Evolutionary conservation across 2,113 vertebrate genomes (phyloP).

Genomic region (Petrocephalus zakoni): DNA sequence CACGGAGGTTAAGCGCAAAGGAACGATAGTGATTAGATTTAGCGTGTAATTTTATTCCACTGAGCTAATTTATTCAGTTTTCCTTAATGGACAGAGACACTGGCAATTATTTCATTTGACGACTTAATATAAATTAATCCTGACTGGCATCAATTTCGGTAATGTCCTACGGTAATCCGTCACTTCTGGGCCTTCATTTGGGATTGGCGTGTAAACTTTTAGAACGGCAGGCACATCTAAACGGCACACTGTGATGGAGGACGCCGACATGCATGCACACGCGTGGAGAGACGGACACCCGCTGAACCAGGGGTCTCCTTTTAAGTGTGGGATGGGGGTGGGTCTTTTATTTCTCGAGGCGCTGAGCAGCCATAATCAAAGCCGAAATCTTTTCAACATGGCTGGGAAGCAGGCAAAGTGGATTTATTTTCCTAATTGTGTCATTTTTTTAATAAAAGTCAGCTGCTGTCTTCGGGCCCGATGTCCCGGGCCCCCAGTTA

Average conservation of each 20-base stretch:
- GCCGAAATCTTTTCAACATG: neutral
- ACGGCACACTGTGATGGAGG: neutral
- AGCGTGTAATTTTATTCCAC: neutral
- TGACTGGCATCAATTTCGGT: neutral
- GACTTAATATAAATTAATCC: neutral
- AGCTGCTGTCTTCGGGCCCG: conserved; percentile 28
- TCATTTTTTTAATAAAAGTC: conserved; percentile 33
- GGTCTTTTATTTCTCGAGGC: neutral
- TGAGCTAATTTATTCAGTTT: neutral
- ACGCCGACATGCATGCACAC: conserved; percentile 1
- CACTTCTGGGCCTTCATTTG: neutral
- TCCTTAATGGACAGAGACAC: neutral
- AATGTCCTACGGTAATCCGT: no score
- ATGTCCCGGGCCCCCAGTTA: conserved; percentile 36
- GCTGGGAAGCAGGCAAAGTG: neutral
- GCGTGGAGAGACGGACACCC: neutral
- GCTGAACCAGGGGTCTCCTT: neutral
- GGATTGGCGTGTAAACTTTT: neutral
- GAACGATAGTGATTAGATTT: neutral
- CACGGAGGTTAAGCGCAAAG: neutral
- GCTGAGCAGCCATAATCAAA: conserved; percentile 23
- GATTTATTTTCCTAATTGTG: conserved; percentile 41
- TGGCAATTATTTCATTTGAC: neutral
- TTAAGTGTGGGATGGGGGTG: neutral
- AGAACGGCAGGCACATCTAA: neutral